Conservation (phyloP, 2,113 vertebrate species). For the Cranoglanis bouderius region DNA sequence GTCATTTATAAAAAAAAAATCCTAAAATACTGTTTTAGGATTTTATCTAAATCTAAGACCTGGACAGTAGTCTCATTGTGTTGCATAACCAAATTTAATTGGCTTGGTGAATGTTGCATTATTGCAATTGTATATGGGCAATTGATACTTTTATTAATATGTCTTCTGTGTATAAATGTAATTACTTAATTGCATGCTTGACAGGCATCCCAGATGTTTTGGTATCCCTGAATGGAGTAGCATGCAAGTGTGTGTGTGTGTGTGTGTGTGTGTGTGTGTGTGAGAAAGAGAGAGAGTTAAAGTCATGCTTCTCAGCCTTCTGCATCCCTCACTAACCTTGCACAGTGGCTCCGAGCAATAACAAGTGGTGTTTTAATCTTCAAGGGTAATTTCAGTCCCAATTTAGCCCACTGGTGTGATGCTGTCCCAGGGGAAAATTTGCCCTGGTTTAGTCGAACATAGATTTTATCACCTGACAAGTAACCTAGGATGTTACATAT, state of each 20-base stretch:
- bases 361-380: slow-evolving; percentile 47
- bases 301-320: neutral
- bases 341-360: slow-evolving; percentile 21
- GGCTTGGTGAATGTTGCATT: slow-evolving; percentile 38
- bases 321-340: slow-evolving; percentile 36
- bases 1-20: slow-evolving; percentile 18
- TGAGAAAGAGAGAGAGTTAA: neutral
- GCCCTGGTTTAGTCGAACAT: slow-evolving; percentile 52
- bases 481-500: slow-evolving; percentile 47
- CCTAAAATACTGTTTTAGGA: neutral
- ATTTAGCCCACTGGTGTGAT: slow-evolving; percentile 39
- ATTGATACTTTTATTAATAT: slow-evolving; percentile 49
- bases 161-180: slow-evolving; percentile 40
- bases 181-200: slow-evolving; percentile 44
- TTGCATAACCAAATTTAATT: slow-evolving; percentile 42
- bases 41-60: too few relatives aligned
- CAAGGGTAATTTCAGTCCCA: slow-evolving; percentile 52
- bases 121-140: slow-evolving; percentile 46
- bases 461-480: slow-evolving; percentile 55
- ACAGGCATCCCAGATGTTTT: slow-evolving; percentile 49
- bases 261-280: slow-evolving; percentile 3
- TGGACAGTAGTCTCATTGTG: slow-evolving; percentile 1
- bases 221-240: slow-evolving; percentile 15
- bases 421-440: slow-evolving; percentile 49
- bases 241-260: slow-evolving; percentile 8